phyloP scores from a whole-genome alignment of 2,888 invertebrate genomes.

The Heliothis peltigera region DNA sequence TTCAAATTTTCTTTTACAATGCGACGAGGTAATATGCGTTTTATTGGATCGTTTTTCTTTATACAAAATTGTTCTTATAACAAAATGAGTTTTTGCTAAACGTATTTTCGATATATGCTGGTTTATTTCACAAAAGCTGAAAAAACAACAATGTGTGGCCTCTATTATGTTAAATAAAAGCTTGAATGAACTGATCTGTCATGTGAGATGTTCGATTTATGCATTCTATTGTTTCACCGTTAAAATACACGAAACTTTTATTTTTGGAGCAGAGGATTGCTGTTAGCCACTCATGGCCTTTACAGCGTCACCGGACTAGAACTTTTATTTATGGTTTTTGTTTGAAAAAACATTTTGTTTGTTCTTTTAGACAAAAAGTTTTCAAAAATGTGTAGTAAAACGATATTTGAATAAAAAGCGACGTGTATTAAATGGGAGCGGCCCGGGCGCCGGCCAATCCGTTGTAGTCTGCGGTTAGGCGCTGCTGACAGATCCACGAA shows the following conservation, averaged over 20 bases:
- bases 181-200: conserved; percentile 26
- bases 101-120: conserved; percentile 31
- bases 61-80: conserved; percentile 78
- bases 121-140: conserved; percentile 27
- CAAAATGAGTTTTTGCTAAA: conserved; percentile 63
- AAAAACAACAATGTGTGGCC: conserved; percentile 48
- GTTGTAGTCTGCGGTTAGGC: conserved; percentile 81
- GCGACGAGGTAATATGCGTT: conserved; percentile 82
- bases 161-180: conserved; percentile 32
- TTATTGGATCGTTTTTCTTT: conserved; percentile 83
- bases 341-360: conserved; percentile 48
- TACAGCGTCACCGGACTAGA: conserved; percentile 45
- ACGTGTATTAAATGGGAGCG: conserved; percentile 64
- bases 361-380: conserved; percentile 50
- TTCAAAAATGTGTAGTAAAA: conserved; percentile 56
- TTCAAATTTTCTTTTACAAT: conserved; percentile 84
- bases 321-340: conserved; percentile 51
- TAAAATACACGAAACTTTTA: conserved; percentile 44
- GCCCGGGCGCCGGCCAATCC: conserved; percentile 69
- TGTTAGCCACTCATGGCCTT: conserved; percentile 46
- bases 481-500: conserved; percentile 81
- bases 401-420: conserved; percentile 67
- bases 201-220: conserved; percentile 52
- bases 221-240: conserved; percentile 45
- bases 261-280: conserved; percentile 41